Conservation (phyloP, 2,113 vertebrate genomes). For the Brachypteracias leptosomus region DNA sequence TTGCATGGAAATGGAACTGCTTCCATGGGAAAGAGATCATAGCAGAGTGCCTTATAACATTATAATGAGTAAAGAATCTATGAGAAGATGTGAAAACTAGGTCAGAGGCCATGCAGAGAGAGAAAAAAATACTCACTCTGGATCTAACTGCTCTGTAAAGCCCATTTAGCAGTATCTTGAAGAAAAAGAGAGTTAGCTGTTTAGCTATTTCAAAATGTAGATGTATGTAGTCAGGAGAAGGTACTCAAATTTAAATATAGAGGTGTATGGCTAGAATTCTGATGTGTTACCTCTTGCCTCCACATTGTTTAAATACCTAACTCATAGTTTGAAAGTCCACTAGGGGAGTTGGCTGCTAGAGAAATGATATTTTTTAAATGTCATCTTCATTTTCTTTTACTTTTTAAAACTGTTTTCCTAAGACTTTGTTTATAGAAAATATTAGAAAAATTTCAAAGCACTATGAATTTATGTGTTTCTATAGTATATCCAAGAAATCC, state of each 20-base stretch:
- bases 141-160: not conserved
- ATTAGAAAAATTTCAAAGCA: not conserved
- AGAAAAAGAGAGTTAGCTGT: not conserved
- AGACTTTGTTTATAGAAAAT: not conserved
- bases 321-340: not conserved
- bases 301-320: not conserved
- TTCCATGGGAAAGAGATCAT: not conserved
- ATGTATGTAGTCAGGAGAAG: not conserved
- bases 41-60: not conserved
- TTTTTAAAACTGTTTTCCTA: not conserved
- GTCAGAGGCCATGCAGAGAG: not conserved
- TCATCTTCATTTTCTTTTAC: not conserved
- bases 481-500: not conserved
- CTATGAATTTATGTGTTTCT: not conserved
- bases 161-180: not conserved
- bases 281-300: not conserved
- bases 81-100: not conserved
- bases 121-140: not conserved
- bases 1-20: not conserved
- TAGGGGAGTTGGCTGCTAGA: not conserved
- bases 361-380: not conserved
- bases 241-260: not conserved
- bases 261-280: not conserved
- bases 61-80: not conserved
- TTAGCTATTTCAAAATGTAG: not conserved